These are phyloP conservation scores for Oriolus oriolus DNA, from an alignment of 2,113 vertebrate genomes.

Conservation along the genomic window DNA sequence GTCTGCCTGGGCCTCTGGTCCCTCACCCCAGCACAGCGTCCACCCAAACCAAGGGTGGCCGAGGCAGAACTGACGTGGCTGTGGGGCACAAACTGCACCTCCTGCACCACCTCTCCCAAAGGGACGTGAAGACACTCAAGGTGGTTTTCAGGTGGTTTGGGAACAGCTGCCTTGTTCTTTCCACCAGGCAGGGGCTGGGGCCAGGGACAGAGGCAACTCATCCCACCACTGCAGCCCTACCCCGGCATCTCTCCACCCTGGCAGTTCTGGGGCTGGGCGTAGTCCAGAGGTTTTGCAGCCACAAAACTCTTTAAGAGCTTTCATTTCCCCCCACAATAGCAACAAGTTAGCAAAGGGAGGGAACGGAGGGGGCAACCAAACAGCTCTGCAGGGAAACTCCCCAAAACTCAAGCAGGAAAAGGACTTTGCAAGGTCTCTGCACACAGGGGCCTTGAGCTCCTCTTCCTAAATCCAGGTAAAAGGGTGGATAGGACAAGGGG, in stretches of 20 bases:
- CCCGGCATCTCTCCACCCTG: neutral
- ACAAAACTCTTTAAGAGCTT: neutral
- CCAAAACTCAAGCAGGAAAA: neutral
- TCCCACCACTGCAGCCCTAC: neutral
- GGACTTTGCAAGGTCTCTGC: neutral
- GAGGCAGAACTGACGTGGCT: accelerated
- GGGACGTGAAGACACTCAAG: neutral
- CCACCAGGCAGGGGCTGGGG: neutral
- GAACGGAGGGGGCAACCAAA: neutral
- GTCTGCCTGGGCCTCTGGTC: neutral
- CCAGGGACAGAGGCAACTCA: accelerated
- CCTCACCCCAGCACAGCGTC: accelerated
- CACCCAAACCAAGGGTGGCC: neutral
- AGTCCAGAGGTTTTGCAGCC: neutral
- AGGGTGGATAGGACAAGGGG: neutral
- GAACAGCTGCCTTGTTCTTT: neutral
- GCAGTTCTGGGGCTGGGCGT: accelerated
- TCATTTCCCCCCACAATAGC: neutral
- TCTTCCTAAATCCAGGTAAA: neutral
- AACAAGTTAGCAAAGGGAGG: accelerated
- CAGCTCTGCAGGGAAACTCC: neutral
- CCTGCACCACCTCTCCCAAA: neutral
- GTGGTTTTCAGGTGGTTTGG: neutral
- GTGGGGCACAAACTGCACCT: neutral
- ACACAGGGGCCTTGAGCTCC: neutral